Evolutionary conservation across 2,797 vertebrate genomes (phyloP).

Genomic region (Myiothlypis chrysogaster): DNA sequence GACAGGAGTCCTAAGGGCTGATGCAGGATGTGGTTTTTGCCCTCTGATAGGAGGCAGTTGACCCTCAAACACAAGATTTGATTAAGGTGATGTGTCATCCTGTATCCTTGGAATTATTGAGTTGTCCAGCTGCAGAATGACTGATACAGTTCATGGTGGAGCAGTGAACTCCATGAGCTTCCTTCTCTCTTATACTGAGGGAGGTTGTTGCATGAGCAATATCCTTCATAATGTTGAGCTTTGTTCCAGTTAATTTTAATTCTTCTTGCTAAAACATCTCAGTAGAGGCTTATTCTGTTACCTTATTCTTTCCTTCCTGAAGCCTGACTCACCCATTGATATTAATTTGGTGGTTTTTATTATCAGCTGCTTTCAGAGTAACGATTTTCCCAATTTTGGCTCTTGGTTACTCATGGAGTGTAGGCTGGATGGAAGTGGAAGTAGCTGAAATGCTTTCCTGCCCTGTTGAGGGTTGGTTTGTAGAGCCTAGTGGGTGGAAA

Average conservation of each 20-base stretch:
- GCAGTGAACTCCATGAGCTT: neutral
- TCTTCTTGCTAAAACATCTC: neutral
- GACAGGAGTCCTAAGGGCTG: neutral
- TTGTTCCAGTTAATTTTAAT: conserved; percentile 18
- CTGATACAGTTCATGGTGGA: neutral
- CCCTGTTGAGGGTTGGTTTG: neutral
- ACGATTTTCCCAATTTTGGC: neutral
- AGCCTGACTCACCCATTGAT: conserved; percentile 51
- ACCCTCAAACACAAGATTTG: neutral
- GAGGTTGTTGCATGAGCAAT: conserved; percentile 18
- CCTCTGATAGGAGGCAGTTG: neutral
- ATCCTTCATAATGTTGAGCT: neutral
- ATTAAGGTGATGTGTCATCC: neutral
- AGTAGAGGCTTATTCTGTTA: neutral
- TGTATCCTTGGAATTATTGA: neutral
- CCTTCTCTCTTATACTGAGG: neutral
- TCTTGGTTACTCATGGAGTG: neutral
- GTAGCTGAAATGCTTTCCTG: neutral
- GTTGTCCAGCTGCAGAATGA: neutral
- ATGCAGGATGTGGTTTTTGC: neutral
- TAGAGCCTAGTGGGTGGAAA: neutral
- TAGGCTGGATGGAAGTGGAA: conserved; percentile 18
- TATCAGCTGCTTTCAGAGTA: neutral
- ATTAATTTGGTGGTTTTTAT: neutral
- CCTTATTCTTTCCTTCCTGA: conserved; percentile 37